These are phyloP conservation scores for Chelon labrosus DNA, from an alignment of 2,797 vertebrate species.

Conservation along the genomic window DNA sequence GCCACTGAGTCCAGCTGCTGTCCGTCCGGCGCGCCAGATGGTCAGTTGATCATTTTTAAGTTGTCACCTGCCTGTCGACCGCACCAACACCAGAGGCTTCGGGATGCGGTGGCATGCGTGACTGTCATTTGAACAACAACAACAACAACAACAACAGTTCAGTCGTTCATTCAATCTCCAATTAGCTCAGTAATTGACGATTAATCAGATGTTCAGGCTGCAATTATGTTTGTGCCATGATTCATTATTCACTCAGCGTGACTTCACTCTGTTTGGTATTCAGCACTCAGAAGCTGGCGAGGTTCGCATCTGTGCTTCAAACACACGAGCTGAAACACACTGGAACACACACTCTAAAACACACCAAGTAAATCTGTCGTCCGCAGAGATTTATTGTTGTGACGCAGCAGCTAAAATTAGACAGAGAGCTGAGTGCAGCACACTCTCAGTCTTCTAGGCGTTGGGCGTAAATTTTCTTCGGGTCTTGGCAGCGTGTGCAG, in stretches of 20 bases:
- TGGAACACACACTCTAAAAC: constrained; percentile 4
- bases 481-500: background rate
- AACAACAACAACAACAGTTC: too few relatives aligned
- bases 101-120: background rate
- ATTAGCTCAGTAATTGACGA: background rate
- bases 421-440: constrained; percentile 3
- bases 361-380: constrained; percentile 9
- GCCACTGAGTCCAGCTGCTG: background rate
- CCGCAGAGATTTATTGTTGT: constrained; percentile 23
- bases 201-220: constrained; percentile 10
- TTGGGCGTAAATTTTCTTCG: background rate
- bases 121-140: background rate
- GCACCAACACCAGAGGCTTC: too few relatives aligned
- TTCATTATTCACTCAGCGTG: constrained; percentile 10
- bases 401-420: constrained; percentile 30
- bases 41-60: background rate
- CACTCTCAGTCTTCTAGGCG: background rate
- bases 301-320: background rate
- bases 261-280: background rate
- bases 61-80: background rate
- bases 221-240: background rate
- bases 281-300: background rate
- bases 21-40: background rate
- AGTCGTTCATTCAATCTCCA: background rate
- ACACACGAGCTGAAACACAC: background rate